phyloP scores from a whole-genome alignment of 2,888 invertebrate species.

The Thalpophila matura region DNA sequence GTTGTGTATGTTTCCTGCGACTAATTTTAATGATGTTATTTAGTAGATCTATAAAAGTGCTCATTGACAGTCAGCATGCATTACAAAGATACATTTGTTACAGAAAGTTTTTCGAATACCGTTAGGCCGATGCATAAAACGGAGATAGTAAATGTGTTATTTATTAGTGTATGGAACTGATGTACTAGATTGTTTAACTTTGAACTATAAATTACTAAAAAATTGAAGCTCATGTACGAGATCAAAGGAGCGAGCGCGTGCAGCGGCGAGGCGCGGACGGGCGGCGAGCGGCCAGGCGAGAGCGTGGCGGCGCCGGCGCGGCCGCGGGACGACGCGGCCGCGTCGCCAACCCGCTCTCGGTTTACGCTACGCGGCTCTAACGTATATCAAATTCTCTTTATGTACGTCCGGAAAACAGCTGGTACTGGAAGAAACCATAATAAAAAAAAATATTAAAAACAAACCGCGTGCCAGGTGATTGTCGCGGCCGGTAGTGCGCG shows the following conservation, averaged over 20 bases:
- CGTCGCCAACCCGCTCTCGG: slow-evolving; percentile 70
- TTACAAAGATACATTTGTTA: slow-evolving; percentile 20
- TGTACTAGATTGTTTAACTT: slow-evolving; percentile 23
- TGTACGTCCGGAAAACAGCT: slow-evolving; percentile 92
- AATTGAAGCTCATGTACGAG: slow-evolving; percentile 69
- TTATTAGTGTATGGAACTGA: slow-evolving; percentile 23
- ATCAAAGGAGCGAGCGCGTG: slow-evolving; percentile 66
- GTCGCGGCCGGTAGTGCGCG: slow-evolving; percentile 60
- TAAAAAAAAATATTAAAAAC: slow-evolving; percentile 78
- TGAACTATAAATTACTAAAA: slow-evolving; percentile 37
- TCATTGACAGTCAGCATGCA: slow-evolving; percentile 58
- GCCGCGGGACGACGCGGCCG: slow-evolving; percentile 59
- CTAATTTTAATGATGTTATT: slow-evolving; percentile 4
- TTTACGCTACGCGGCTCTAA: slow-evolving; percentile 80
- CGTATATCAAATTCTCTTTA: slow-evolving; percentile 84
- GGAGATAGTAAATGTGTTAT: slow-evolving; percentile 36
- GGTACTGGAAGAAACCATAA: slow-evolving; percentile 92
- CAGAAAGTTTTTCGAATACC: slow-evolving; percentile 18
- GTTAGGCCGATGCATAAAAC: slow-evolving; percentile 62
- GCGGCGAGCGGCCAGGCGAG: slow-evolving; percentile 64
- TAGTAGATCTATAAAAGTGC: slow-evolving; percentile 16
- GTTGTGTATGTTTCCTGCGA: slow-evolving; percentile 7
- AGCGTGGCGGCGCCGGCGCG: slow-evolving; percentile 54
- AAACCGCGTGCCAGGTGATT: slow-evolving; percentile 71
- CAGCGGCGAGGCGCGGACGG: slow-evolving; percentile 67